These are phyloP conservation scores for Drosophila virilis DNA, from an alignment of 1,140 invertebrate genomes.

Conservation along the genomic window DNA sequence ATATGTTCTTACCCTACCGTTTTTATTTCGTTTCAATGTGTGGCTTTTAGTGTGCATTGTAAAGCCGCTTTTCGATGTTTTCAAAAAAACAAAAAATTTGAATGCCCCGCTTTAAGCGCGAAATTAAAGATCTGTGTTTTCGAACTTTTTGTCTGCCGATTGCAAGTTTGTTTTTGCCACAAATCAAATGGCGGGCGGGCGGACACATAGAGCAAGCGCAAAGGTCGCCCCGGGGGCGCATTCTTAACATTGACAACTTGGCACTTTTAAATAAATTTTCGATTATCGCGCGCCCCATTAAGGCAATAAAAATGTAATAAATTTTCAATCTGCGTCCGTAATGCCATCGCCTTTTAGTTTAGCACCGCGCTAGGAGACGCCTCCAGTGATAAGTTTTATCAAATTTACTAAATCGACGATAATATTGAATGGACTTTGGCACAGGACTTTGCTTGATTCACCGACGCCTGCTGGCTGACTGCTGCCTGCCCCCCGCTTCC, in stretches of 20 bases:
- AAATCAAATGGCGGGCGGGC: constrained; percentile 58
- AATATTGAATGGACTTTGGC: constrained; percentile 72
- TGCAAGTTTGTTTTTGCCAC: constrained; percentile 44
- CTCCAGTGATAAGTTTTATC: constrained; percentile 70
- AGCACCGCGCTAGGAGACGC: constrained; percentile 40
- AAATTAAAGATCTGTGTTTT: constrained; percentile 1
- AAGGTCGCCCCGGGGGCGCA: constrained; percentile 19
- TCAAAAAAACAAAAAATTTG: too few relatives aligned
- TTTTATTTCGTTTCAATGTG: too few relatives aligned
- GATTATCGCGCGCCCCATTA: constrained; percentile 77
- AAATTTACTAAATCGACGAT: constrained; percentile 77
- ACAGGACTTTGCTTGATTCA: background rate
- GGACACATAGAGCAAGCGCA: constrained; percentile 5
- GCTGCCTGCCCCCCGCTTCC: background rate
- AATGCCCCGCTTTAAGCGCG: constrained; percentile 12
- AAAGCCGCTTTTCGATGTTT: too few relatives aligned
- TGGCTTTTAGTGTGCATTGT: too few relatives aligned
- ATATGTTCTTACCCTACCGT: too few relatives aligned
- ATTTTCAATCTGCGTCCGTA: constrained; percentile 73
- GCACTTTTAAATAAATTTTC: constrained; percentile 81
- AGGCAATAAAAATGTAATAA: constrained; percentile 83
- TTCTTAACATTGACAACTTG: constrained; percentile 42
- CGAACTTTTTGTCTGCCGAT: constrained; percentile 1
- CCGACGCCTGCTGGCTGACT: background rate
- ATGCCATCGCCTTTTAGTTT: constrained; percentile 13